phyloP scores from a whole-genome alignment of 1,140 invertebrate species.

The Brachionus calyciflorus region DNA sequence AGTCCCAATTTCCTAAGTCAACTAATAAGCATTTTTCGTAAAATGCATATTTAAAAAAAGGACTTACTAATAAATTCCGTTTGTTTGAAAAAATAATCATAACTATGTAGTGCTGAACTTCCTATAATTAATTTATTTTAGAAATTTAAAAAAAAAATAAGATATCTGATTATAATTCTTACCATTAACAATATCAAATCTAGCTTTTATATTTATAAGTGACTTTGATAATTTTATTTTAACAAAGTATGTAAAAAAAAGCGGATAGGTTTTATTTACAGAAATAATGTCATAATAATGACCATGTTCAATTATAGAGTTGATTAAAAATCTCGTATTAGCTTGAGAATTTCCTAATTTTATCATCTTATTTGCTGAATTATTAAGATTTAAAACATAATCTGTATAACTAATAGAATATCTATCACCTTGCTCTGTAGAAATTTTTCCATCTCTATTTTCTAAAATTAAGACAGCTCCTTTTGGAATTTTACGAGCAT shows the following conservation, averaged over 20 bases:
- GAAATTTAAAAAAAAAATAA: too few relatives aligned
- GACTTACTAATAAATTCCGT: too few relatives aligned
- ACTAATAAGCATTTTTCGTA: too few relatives aligned
- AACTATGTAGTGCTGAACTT: too few relatives aligned
- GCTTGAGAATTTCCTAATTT: background rate
- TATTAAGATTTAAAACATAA: too few relatives aligned
- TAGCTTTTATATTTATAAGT: background rate
- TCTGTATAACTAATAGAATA: background rate
- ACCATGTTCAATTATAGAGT: background rate
- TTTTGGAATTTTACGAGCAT: background rate
- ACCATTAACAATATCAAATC: background rate
- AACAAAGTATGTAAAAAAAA: background rate
- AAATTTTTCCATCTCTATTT: background rate
- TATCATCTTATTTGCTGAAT: too few relatives aligned
- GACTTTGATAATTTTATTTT: background rate
- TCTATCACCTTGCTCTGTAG: background rate
- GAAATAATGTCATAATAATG: background rate
- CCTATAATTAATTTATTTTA: too few relatives aligned
- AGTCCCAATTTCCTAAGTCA: too few relatives aligned
- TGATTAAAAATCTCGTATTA: slow-evolving; percentile 3
- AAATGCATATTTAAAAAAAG: too few relatives aligned
- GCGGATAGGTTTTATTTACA: background rate
- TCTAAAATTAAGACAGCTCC: background rate
- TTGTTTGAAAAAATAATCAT: too few relatives aligned
- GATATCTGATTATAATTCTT: too few relatives aligned